Conservation (phyloP, 2,888 invertebrate genomes). For the Empis livida region DNA sequence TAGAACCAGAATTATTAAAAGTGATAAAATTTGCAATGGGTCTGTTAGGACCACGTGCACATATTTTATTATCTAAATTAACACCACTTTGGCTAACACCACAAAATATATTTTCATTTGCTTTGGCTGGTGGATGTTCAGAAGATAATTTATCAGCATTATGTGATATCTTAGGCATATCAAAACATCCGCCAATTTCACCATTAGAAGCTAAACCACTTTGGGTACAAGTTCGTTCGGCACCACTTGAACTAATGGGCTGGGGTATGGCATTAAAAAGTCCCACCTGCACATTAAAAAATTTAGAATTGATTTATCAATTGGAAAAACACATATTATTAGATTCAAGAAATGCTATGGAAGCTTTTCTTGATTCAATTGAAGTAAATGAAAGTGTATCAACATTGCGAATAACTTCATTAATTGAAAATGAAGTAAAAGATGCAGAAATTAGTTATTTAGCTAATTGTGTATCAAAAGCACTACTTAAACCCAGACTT, state of each 20-base stretch:
- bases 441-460: conserved; percentile 38
- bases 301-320: conserved; percentile 39
- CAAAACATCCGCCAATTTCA: conserved; percentile 35
- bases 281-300: conserved; percentile 37
- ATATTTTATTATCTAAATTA: conserved; percentile 38
- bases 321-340: conserved; percentile 33
- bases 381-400: conserved; percentile 40
- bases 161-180: conserved; percentile 38
- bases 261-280: conserved; percentile 40
- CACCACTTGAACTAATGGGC: conserved; percentile 38
- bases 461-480: conserved; percentile 36
- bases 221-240: conserved; percentile 34
- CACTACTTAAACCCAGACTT: conserved; percentile 37
- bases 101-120: conserved; percentile 39
- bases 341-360: conserved; percentile 30
- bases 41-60: conserved; percentile 38
- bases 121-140: conserved; percentile 41
- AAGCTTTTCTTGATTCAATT: conserved; percentile 39
- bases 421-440: conserved; percentile 41
- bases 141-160: conserved; percentile 41
- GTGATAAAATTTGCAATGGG: conserved; percentile 40
- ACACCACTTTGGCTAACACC: conserved; percentile 41
- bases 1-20: conserved; percentile 34
- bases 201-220: conserved; percentile 24
- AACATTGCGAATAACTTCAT: conserved; percentile 38